A percentile compares a stretch with the other conserved stretches of the same genome.
phyloP scores from a whole-genome alignment of 2,888 invertebrate genomes.

The Alloscopus bannaensis region DNA sequence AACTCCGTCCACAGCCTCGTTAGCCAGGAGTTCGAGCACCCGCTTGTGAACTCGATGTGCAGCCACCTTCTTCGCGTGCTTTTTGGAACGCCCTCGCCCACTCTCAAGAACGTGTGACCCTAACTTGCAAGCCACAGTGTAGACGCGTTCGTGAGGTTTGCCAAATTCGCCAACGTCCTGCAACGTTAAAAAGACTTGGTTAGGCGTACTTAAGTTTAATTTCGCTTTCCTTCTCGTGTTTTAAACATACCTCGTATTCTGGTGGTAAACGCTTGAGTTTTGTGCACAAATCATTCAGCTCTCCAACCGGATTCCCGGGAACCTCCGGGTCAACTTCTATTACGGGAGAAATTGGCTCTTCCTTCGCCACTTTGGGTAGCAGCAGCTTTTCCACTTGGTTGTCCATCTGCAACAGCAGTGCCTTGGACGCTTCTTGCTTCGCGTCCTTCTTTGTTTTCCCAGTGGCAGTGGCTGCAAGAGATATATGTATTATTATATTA shows the following conservation, averaged over 20 bases:
- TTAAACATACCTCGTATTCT: constrained; percentile 64
- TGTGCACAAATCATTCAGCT: constrained; percentile 70
- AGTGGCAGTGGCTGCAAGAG: constrained; percentile 54
- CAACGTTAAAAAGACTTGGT: constrained; percentile 10
- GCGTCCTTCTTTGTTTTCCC: constrained; percentile 71
- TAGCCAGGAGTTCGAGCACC: constrained; percentile 54
- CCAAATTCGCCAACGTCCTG: constrained; percentile 67
- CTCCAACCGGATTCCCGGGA: constrained; percentile 72
- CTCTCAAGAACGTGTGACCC: constrained; percentile 64
- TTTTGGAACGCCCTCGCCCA: constrained; percentile 70
- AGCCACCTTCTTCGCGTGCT: constrained; percentile 70
- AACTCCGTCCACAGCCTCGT: constrained; percentile 30
- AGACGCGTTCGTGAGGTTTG: constrained; percentile 69
- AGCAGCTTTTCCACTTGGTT: constrained; percentile 64
- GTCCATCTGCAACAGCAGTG: constrained; percentile 65
- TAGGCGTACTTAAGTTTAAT: no score
- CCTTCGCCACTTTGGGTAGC: constrained; percentile 48
- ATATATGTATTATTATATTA: neutral
- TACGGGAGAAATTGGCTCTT: constrained; percentile 34
- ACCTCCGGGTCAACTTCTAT: constrained; percentile 68
- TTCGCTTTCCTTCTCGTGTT: no score
- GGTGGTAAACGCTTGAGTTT: constrained; percentile 66
- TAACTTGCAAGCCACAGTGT: constrained; percentile 66
- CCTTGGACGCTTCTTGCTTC: constrained; percentile 70
- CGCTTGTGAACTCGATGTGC: constrained; percentile 68